Evolutionary conservation across 1,140 invertebrate species (phyloP).

Genomic region (Diplogasteroides magnus): DNA sequence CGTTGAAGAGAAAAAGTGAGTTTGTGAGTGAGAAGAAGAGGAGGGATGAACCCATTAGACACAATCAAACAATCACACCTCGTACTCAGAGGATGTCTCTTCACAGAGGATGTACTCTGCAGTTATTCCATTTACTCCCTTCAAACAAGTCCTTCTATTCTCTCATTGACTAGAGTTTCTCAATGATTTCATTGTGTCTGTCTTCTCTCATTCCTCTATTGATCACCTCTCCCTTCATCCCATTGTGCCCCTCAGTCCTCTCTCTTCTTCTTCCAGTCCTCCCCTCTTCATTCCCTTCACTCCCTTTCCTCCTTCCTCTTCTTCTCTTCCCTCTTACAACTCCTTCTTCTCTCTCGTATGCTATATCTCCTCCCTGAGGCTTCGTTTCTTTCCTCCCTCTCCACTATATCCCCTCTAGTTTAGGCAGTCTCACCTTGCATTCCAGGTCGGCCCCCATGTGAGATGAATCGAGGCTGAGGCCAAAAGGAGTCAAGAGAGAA

Average conservation of each 20-base stretch:
- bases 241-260: too few species aligned
- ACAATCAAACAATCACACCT: too few species aligned
- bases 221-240: too few species aligned
- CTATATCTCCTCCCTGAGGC: not conserved
- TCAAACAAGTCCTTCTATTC: too few species aligned
- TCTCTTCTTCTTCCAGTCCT: not conserved
- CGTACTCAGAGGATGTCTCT: too few species aligned
- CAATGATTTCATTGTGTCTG: not conserved
- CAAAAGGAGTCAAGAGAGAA: not conserved
- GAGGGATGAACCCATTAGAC: too few species aligned
- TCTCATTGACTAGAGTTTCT: not conserved
- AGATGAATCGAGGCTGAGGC: not conserved
- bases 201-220: slow-evolving; percentile 1
- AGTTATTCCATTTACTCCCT: too few species aligned
- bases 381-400: not conserved
- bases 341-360: not conserved
- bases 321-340: not conserved
- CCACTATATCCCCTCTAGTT: not conserved
- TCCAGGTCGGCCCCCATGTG: not conserved
- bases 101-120: too few species aligned
- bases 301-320: not conserved
- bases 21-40: too few species aligned
- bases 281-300: not conserved
- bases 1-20: too few species aligned
- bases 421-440: not conserved